These are phyloP conservation scores for Lochmaea capreae DNA, from an alignment of 2,888 invertebrate species.

Conservation along the genomic window DNA sequence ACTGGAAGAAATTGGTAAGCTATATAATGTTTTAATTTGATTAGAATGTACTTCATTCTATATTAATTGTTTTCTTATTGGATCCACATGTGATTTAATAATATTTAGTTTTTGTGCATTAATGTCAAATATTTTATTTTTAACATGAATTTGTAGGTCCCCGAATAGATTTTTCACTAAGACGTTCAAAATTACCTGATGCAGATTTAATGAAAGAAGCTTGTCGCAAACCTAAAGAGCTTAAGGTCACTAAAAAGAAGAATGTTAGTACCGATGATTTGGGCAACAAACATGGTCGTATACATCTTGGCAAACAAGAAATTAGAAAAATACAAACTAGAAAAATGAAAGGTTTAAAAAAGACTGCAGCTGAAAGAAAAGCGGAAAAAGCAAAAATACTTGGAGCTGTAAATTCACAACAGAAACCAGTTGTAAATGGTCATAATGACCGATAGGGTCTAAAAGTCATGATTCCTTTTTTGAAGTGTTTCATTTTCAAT, in stretches of 20 bases:
- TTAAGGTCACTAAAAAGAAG: conserved; percentile 87
- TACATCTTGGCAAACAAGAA: conserved; percentile 93
- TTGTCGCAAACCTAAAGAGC: conserved; percentile 81
- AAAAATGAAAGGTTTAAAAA: conserved; percentile 90
- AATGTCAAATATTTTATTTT: background rate
- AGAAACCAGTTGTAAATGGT: conserved; percentile 24
- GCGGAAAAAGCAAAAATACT: conserved; percentile 64
- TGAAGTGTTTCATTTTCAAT: conserved; percentile 13
- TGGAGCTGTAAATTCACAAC: conserved; percentile 42
- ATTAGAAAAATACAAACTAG: conserved; percentile 87
- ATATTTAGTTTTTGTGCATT: no score
- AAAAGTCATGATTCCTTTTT: background rate
- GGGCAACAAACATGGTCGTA: conserved; percentile 89
- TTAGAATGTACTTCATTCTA: background rate
- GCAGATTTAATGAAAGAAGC: conserved; percentile 89
- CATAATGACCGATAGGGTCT: conserved; percentile 23
- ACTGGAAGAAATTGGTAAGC: conserved; percentile 85
- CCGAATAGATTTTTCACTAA: conserved; percentile 84
- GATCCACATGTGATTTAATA: no score
- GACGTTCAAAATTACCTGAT: conserved; percentile 89
- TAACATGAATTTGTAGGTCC: conserved; percentile 75
- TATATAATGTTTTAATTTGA: background rate
- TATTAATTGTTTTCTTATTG: no score
- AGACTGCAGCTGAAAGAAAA: conserved; percentile 77
- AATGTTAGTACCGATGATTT: conserved; percentile 89